Evolutionary conservation across 2,113 vertebrate genomes (phyloP), one percentile per base, ranked within the genome.

Genomic region (Maccullochella peelii): DNA sequence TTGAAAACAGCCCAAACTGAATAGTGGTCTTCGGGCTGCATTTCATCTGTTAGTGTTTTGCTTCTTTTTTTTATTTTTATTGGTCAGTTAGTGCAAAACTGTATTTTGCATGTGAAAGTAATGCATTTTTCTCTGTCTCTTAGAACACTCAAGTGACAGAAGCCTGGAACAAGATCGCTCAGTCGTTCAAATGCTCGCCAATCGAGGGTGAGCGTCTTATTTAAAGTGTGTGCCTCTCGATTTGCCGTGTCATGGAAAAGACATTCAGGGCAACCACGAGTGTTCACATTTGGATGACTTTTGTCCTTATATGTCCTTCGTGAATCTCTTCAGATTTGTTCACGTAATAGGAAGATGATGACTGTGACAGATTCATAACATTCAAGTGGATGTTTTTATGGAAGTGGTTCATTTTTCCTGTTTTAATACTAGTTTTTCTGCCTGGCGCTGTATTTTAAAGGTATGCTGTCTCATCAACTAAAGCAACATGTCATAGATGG

Each of bases 141-240:
- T 76, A 99, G 98, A 99, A 99, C 92, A 96, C 97, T 38, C 97
- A 99, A 94, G 97, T 99, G 94, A 99, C 98, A 44, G 97, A 99
- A 77, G 97, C 97, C 57, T 99, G 98, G 98, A 98, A 97, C 93
- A 99, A 99, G 94, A 98, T 99, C 10, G 96, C 97, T 15, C 96
- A 98, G 87, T 97, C 97, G 1, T 99, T 99, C 93, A 98, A 99
- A 91, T 99, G 98, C 94, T 95, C 96, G 0, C 96, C 98, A 23
- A 98, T 99, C 0, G 98, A 99, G 94, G 98, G 98, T 99, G 73
- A 95, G 96, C 75, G 30, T 40, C 16, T 79, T 0, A 2, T 33
- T 8, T 14, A 33, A 69, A 47, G 18, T 50, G 10, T 57, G n/a
- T 50, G 14, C 44, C 14, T 70, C 23, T 81, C 15, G 38, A 2